Conservation (phyloP, 92 coral and sea anemone species). For the Porites lobata region DNA sequence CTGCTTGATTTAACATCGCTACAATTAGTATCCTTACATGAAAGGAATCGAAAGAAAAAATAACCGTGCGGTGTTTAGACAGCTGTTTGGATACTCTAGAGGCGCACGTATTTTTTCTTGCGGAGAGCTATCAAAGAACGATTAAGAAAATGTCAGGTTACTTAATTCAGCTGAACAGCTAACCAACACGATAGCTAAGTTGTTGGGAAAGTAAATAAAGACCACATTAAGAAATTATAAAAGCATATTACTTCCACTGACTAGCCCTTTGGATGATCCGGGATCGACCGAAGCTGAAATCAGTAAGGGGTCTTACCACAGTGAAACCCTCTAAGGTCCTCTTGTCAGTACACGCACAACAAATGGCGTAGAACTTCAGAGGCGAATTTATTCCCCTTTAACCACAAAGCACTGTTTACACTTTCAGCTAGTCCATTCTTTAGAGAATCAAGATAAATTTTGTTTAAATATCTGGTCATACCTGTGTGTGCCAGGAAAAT, state of each 20-base stretch:
- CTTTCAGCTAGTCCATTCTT: neutral
- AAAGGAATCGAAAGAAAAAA: too few species aligned
- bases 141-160: neutral
- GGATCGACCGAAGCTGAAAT: neutral
- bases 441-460: neutral
- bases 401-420: slow-evolving; percentile 25
- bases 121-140: neutral
- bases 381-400: neutral
- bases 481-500: neutral
- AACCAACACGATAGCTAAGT: neutral
- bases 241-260: neutral
- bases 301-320: neutral
- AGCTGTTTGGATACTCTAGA: too few species aligned
- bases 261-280: slow-evolving; percentile 3
- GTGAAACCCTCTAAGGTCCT: neutral
- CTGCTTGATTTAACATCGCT: too few species aligned
- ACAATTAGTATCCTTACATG: too few species aligned
- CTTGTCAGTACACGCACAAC: neutral
- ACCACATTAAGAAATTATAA: neutral
- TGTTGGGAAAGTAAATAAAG: neutral
- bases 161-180: neutral
- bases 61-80: neutral
- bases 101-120: neutral
- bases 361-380: neutral
- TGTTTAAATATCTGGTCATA: neutral